Evolutionary conservation across 2,888 invertebrate species (phyloP), one percentile per base, ranked within the genome.

Genomic region (Philaethria dido): DNA sequence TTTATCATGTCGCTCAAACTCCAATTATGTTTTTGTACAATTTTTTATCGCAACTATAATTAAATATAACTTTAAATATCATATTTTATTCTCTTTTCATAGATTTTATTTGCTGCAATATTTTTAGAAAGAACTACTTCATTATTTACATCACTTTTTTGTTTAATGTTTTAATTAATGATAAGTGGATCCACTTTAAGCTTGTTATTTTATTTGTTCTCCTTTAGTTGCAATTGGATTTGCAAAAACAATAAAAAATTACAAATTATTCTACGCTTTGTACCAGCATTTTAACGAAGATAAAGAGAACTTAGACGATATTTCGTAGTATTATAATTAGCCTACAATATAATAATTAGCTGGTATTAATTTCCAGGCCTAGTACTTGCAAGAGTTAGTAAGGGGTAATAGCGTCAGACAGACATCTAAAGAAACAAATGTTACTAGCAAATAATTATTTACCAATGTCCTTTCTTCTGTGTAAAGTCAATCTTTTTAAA

Each of bases 171-270:
- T 39, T 39, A 39, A 39, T 39, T 39, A 39, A 39, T 36, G 33
- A 36, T 39, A 39, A 39, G 39, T 39, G 39, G 39, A 25, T 45
- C 45, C 45, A 45, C 45, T 45, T 45, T 18, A 45, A 45, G 45
- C 45, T 39, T 45, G 9, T 6, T 9, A 18, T 2, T 45, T 18
- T 2, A 8, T 45, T 18, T 18, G 9, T 45, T 45, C 16, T 45
- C 18, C 18, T 45, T 18, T 45, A 45, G 45, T 45, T 18, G 45
- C 45, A 45, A 18, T 18, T 45, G 8, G 9, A 45, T 39, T 39
- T 3, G 13, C 13, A 2, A 39, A 39, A 39, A 39, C 39, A 39
- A 39, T 39, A 13, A 39, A 2, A 39, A 39, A 39, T 39, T 39
- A 39, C 39, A 39, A 3, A 39, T 13, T 39, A 39, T 39, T 39